Evolutionary conservation across 2,888 invertebrate species (phyloP), one percentile per base, ranked within the genome.

Genomic region (Lasioglossum vierecki): DNA sequence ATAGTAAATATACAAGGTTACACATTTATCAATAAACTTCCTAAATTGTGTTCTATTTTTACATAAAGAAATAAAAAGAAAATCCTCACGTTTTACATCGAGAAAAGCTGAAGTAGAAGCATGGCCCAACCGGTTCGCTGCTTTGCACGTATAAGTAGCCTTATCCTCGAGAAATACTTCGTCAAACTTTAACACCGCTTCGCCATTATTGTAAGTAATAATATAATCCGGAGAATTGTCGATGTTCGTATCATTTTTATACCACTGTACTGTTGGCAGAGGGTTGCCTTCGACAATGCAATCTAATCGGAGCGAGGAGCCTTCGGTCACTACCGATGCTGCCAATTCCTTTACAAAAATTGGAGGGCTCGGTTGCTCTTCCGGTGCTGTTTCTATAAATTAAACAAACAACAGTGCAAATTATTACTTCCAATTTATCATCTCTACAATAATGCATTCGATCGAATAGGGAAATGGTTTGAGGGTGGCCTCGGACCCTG

Each of bases 161-260:
- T 96, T 96, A 93, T 98, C 97, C 79, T 96, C 96, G 70, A 96
- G 93, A 82, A 96, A 95, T 4, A 97, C 96, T 93, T 97, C 97
- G 76, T 97, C 97, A 89, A 98, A 97, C 90, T 96, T 96, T 82
- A 98, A 94, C 46, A 97, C 95, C 75, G 98, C 98, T 79, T 97
- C 97, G 6, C 98, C 98, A 92, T 98, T 98, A 93, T 98, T 98
- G 93, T 97, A 98, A 30, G 97, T 97, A 86, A 98, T 97, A 86
- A 96, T 95, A 93, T 97, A 98, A 93, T 97, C 97, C 2, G 97
- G 96, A 4, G 96, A 96, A 92, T 97, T 97, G 92, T 97, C 97
- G 88, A 97, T 96, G 92, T 97, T 97, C 39, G 95, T 95, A 75
- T 96, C 96, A 92, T 97, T 96, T 94, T 97, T 97, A 93, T 96